Percentiles rank a stretch among this genome's conserved stretches.
Conservation (phyloP, 2,113 vertebrate genomes). For the Pterophyllum scalare region DNA sequence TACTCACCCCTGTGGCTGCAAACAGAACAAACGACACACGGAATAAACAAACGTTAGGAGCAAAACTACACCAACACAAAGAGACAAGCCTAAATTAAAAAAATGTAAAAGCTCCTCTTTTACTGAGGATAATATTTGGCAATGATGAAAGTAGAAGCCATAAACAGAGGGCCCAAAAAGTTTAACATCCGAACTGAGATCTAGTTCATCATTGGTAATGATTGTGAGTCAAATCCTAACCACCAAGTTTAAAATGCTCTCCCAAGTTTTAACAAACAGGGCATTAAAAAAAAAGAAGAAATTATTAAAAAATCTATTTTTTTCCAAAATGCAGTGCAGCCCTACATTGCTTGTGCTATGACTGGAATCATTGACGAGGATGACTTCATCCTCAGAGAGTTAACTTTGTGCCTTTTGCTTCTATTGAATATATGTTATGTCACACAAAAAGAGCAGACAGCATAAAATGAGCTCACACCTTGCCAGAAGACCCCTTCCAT, state of each 20-base stretch:
- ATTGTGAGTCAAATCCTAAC: background rate
- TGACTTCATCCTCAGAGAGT: background rate
- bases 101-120: background rate
- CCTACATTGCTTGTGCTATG: too few relatives aligned
- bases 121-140: background rate
- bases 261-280: too few relatives aligned
- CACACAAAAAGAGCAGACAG: fast-evolving
- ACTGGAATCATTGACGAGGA: background rate
- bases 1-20: slow-evolving; percentile 88
- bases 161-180: background rate
- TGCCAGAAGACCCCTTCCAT: slow-evolving; percentile 84
- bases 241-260: background rate
- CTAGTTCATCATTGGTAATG: background rate
- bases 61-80: background rate
- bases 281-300: too few relatives aligned
- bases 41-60: slow-evolving; percentile 22
- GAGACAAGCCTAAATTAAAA: background rate
- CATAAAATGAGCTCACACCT: slow-evolving; percentile 62
- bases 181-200: background rate
- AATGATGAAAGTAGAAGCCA: background rate
- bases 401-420: background rate
- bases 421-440: fast-evolving
- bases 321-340: too few relatives aligned
- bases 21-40: slow-evolving; percentile 77
- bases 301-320: too few relatives aligned